Evolutionary conservation across 1,140 invertebrate species (phyloP), one percentile per base, ranked within the genome.

Genomic region (Orchesella cincta): DNA sequence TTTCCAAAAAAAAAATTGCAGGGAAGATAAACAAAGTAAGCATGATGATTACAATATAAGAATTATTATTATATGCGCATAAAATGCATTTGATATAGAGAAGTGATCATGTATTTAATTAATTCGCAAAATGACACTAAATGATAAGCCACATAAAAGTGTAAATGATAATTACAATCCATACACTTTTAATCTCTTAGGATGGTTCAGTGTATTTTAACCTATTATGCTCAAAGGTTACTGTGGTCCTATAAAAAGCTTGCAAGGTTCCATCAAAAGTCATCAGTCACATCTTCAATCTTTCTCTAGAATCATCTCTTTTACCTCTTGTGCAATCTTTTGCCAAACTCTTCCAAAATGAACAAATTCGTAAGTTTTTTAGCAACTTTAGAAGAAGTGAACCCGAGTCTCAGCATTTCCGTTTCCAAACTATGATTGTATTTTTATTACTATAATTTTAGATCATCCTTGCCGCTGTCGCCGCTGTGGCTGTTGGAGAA

Each of bases 391-490:
- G n/a, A n/a, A n/a, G n/a, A n/a, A n/a, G n/a, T n/a, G n/a, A n/a
- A n/a, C n/a, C n/a, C n/a, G n/a, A n/a, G n/a, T n/a, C n/a, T n/a
- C n/a, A n/a, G n/a, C n/a, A n/a, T n/a, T n/a, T n/a, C n/a, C n/a
- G n/a, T 46, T 46, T 46, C 39, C 39, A 46, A 64, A 64, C 5
- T 12, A 64, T 64, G 57, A 64, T 12, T 29, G 12, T 5, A 64
- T 64, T 71, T 71, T 31, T 71, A 26, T 34, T 31, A 16, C 5
- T 64, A 5, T 3, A 73, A 73, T 73, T 23, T 73, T 62, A 74
- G 72, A 78, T 74, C 73, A 78, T 78, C 51, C 29, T 74, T 31
- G 54, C 39, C 29, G 64, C 76, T 54, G 29, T 78, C 36, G 28
- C 74, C 73, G 76, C 73, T 52, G 72, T 29, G 8, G 73, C 67